phyloP scores from a whole-genome alignment of 2,888 invertebrate species.

The Pogonocherus hispidulus region DNA sequence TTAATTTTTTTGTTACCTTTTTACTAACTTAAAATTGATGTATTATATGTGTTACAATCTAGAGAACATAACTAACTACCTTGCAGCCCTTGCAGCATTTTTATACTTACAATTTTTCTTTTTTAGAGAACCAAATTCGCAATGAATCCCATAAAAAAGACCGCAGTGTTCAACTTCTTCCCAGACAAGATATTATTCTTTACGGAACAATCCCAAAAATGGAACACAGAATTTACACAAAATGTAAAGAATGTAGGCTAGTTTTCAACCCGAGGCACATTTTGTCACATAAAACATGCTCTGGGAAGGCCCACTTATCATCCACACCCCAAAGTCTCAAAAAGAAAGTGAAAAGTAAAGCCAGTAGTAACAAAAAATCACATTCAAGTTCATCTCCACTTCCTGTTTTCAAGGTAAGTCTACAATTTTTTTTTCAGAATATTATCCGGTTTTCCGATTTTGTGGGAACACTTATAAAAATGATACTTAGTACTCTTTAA shows the following conservation, averaged over 20 bases:
- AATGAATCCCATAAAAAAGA: conserved; percentile 34
- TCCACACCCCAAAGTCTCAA: conserved; percentile 54
- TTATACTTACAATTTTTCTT: neutral
- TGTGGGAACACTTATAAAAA: too few relatives aligned
- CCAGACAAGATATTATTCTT: conserved; percentile 61
- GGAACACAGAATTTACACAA: conserved; percentile 61
- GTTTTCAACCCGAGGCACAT: conserved; percentile 47
- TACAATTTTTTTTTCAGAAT: too few relatives aligned
- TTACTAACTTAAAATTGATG: too few relatives aligned
- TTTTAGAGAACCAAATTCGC: conserved; percentile 39
- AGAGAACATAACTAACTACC: too few relatives aligned
- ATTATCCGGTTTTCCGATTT: too few relatives aligned
- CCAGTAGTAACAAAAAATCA: conserved; percentile 56
- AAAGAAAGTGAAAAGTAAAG: conserved; percentile 62
- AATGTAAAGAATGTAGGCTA: conserved; percentile 62
- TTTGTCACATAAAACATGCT: conserved; percentile 53
- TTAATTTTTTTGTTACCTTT: too few relatives aligned
- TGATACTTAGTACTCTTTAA: too few relatives aligned
- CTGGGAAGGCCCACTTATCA: conserved; percentile 49
- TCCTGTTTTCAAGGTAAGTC: conserved; percentile 57
- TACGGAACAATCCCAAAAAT: conserved; percentile 65
- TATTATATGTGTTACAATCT: too few relatives aligned
- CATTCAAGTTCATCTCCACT: conserved; percentile 48
- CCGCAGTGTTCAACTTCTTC: conserved; percentile 58
- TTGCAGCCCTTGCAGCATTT: too few relatives aligned